Conservation (phyloP, 2,888 invertebrate species). For the Eurois occulta region DNA sequence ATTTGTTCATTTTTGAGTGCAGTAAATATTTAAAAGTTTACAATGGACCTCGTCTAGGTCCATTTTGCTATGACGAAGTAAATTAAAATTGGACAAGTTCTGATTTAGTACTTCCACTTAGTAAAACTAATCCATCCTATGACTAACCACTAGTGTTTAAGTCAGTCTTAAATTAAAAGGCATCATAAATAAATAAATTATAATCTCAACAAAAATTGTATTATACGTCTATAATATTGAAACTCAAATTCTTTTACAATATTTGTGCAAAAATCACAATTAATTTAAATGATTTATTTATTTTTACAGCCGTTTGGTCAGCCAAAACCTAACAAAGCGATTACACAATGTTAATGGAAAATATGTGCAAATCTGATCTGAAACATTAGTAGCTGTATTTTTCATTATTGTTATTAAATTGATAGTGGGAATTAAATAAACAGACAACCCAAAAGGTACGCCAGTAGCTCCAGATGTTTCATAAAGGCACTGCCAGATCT, state of each 20-base stretch:
- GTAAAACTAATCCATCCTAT: neutral
- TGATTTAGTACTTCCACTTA: neutral
- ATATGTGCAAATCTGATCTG: neutral
- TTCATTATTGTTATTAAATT: neutral
- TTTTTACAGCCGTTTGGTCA: neutral
- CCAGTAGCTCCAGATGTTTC: neutral
- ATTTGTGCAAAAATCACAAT: neutral
- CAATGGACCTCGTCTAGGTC: neutral
- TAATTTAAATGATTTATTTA: neutral
- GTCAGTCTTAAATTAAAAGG: no score
- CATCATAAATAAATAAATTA: neutral
- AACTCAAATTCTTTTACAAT: neutral
- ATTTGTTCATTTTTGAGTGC: neutral
- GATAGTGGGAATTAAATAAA: neutral
- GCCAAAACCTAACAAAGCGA: neutral
- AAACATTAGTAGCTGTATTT: neutral
- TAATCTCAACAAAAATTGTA: neutral
- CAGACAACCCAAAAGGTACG: neutral
- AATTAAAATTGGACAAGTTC: neutral
- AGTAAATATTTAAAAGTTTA: neutral
- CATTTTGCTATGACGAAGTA: neutral
- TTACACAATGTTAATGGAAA: neutral
- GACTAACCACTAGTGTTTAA: neutral
- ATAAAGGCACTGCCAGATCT: neutral
- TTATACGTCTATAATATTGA: neutral